These are phyloP conservation scores for Nasonia vitripennis DNA, from an alignment of 1,140 invertebrate genomes.

Conservation along the genomic window DNA sequence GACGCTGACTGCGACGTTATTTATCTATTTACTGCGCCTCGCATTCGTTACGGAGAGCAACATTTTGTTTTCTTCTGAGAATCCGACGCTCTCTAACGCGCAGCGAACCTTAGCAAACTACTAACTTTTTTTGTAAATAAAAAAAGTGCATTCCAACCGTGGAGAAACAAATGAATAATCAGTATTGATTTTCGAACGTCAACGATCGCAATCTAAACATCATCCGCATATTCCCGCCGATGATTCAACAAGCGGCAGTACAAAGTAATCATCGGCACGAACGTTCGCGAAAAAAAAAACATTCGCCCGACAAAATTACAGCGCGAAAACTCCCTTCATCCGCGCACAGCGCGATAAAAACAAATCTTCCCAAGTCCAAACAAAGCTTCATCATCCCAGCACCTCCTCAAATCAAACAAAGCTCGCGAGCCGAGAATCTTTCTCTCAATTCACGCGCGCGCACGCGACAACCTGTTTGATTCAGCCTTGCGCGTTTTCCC, in stretches of 20 bases:
- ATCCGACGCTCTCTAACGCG: no score
- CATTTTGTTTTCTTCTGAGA: no score
- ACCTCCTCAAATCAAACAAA: conserved; percentile 1
- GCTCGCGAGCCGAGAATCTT: not conserved
- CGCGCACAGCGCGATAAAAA: not conserved
- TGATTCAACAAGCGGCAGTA: not conserved
- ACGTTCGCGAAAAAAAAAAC: not conserved
- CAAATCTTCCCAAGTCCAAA: not conserved
- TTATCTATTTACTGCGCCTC: not conserved
- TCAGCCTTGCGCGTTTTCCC: not conserved
- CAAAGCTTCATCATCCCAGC: not conserved
- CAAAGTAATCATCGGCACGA: no score
- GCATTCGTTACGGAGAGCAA: not conserved
- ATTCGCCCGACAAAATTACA: not conserved
- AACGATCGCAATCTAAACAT: not conserved
- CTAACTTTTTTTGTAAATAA: no score
- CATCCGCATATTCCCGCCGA: not conserved
- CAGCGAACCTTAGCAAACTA: not conserved
- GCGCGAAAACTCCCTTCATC: not conserved
- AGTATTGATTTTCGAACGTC: not conserved
- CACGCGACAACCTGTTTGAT: conserved; percentile 41
- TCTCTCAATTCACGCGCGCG: not conserved
- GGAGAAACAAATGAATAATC: not conserved
- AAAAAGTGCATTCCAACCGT: no score
- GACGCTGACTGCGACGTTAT: not conserved